phyloP scores from a whole-genome alignment of 2,888 invertebrate species.

The Leucoptera coffeella region DNA sequence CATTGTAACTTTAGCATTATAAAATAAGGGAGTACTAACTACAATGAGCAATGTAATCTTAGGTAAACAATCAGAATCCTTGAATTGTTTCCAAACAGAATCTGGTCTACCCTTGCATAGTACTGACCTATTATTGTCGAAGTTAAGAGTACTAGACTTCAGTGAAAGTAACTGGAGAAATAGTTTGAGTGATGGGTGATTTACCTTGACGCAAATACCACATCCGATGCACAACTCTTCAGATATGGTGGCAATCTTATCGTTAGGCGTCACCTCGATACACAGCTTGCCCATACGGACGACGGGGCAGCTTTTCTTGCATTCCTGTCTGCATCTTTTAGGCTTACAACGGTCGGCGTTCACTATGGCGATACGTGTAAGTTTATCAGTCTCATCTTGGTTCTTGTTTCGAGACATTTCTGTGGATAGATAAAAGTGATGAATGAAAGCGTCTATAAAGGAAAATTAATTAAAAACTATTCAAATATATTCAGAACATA shows the following conservation, averaged over 20 bases:
- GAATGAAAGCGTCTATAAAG: background rate
- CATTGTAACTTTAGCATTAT: too few species aligned
- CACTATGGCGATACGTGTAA: conserved; percentile 96
- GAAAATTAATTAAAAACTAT: background rate
- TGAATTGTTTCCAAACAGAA: too few species aligned
- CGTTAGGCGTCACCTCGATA: conserved; percentile 93
- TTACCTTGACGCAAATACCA: conserved; percentile 98
- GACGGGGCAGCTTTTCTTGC: conserved; percentile 97
- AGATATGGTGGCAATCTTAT: conserved; percentile 94
- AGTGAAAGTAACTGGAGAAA: too few species aligned
- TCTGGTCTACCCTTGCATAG: too few species aligned
- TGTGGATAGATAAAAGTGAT: conserved; percentile 12
- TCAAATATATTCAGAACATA: conserved; percentile 2
- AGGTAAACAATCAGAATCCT: too few species aligned
- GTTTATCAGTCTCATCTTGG: conserved; percentile 81
- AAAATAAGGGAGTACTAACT: too few species aligned
- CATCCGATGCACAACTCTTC: conserved; percentile 99
- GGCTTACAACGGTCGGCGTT: conserved; percentile 98
- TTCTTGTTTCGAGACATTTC: conserved; percentile 56
- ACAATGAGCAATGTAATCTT: too few species aligned
- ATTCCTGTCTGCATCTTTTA: conserved; percentile 97
- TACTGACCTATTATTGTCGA: too few species aligned
- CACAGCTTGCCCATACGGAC: conserved; percentile 99
- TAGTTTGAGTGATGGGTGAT: too few species aligned
- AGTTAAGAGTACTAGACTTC: too few species aligned